Evolutionary conservation across 2,888 invertebrate species (phyloP).

Genomic region (Dugesia japonica): DNA sequence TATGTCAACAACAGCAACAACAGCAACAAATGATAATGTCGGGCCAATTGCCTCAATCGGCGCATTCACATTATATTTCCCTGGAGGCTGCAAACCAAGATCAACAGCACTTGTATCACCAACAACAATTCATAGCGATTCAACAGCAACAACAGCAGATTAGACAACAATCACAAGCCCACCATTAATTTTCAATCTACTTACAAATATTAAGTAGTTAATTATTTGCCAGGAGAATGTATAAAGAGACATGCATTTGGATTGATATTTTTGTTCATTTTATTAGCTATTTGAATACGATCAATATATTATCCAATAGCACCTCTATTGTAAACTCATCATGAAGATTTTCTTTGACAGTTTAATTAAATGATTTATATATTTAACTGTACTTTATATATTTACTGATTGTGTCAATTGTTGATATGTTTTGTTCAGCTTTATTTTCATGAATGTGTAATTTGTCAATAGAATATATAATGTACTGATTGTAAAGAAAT

Average conservation of each 20-base stretch:
- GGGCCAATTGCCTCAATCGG: background rate
- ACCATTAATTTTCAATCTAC: background rate
- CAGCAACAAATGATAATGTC: conserved; percentile 12
- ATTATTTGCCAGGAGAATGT: background rate
- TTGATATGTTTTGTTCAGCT: background rate
- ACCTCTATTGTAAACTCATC: background rate
- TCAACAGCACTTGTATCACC: background rate
- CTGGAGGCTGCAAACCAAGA: conserved; percentile 15
- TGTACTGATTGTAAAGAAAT: conserved; percentile 13
- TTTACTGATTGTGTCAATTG: conserved; percentile 9
- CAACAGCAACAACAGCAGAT: conserved; percentile 6
- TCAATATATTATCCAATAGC: background rate
- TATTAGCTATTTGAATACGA: background rate
- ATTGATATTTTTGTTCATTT: background rate
- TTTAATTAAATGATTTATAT: background rate
- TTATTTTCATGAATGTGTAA: background rate
- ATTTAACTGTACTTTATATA: background rate
- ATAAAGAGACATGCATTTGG: background rate
- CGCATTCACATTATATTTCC: background rate
- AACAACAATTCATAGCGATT: background rate
- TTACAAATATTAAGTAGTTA: background rate
- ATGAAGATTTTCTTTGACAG: background rate
- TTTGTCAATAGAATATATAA: background rate
- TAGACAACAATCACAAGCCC: conserved; percentile 10
- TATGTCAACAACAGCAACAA: conserved; percentile 4